Conservation (phyloP, 2,888 invertebrate genomes). For the Lissocephala sabroskyi region DNA sequence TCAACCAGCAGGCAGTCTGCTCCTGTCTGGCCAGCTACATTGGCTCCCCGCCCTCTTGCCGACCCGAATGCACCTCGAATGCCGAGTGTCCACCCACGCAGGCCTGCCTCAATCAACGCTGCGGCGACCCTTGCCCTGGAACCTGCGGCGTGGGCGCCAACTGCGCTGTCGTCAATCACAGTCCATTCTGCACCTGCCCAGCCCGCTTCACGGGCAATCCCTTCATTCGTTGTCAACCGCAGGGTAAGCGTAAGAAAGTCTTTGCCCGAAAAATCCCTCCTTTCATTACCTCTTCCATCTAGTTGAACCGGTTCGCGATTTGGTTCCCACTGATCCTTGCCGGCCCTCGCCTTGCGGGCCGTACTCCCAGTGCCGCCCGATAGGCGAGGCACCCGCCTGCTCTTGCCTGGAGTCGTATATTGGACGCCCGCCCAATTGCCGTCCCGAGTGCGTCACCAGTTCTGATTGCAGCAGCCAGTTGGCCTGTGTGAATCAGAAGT, state of each 20-base stretch:
- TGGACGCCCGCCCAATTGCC: conserved; percentile 83
- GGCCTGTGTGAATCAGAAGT: conserved; percentile 85
- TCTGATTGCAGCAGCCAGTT: conserved; percentile 80
- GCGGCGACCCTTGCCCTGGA: conserved; percentile 86
- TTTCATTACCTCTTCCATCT: conserved; percentile 16
- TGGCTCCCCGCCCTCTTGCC: conserved; percentile 84
- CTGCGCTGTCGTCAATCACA: conserved; percentile 86
- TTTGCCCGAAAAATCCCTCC: background rate
- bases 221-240: conserved; percentile 78
- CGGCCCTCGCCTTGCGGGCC: conserved; percentile 87
- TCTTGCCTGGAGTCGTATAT: conserved; percentile 80
- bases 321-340: conserved; percentile 78
- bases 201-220: conserved; percentile 82
- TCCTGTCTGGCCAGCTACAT: conserved; percentile 81
- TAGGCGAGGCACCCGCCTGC: conserved; percentile 81
- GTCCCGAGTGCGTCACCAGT: conserved; percentile 86
- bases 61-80: conserved; percentile 84
- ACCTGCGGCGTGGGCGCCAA: conserved; percentile 84
- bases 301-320: conserved; percentile 73
- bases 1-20: conserved; percentile 82
- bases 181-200: conserved; percentile 85
- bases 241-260: conserved; percentile 70
- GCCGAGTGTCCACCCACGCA: conserved; percentile 83
- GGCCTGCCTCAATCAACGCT: conserved; percentile 86
- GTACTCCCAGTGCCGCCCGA: conserved; percentile 80